Conservation (phyloP, 37 sponge, comb jelly and placozoan species). For the Crambe crambe region DNA sequence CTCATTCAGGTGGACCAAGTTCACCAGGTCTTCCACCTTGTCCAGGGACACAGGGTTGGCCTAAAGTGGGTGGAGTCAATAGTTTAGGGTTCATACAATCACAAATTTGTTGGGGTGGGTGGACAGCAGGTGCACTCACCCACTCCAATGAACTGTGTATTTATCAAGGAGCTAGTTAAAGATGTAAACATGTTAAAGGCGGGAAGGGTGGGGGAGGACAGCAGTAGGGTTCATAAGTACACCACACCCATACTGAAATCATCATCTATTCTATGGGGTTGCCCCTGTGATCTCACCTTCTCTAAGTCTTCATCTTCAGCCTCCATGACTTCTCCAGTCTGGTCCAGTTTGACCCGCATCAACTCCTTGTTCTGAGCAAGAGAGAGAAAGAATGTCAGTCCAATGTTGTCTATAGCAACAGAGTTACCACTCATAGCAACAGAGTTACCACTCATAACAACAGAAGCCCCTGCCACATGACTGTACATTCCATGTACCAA, state of each 20-base stretch:
- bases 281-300: conserved; percentile 42
- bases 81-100: neutral
- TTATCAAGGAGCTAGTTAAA: too few species aligned
- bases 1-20: conserved; percentile 92
- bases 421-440: neutral
- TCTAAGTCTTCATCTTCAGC: conserved; percentile 85
- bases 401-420: neutral
- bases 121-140: too few species aligned
- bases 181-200: too few species aligned
- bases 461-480: neutral
- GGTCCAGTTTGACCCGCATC: conserved; percentile 48
- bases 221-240: conserved; percentile 6
- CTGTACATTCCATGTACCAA: neutral
- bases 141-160: too few species aligned
- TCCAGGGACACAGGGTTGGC: conserved; percentile 83
- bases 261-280: too few species aligned
- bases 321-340: conserved; percentile 62
- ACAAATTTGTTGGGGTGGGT: neutral
- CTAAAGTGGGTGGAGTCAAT: conserved; percentile 52
- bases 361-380: conserved; percentile 48
- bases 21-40: conserved; percentile 90
- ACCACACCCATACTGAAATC: conserved; percentile 16
- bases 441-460: neutral
- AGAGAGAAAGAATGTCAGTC: neutral
- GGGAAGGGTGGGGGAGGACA: too few species aligned